These are phyloP conservation scores for Orussus abietinus DNA, from an alignment of 1,140 invertebrate genomes.

Conservation along the genomic window DNA sequence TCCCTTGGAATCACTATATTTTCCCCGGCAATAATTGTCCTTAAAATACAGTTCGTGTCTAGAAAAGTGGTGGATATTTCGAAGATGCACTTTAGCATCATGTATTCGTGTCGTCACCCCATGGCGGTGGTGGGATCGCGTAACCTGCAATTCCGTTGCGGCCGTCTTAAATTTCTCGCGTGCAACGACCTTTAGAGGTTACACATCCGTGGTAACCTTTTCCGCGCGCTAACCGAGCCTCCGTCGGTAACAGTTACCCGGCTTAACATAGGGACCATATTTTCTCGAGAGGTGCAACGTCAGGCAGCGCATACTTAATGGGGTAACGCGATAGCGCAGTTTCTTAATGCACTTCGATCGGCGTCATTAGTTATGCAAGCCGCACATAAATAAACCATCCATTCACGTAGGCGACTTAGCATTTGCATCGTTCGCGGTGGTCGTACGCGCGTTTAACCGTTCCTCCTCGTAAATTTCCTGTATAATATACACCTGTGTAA, in stretches of 20 bases:
- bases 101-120: no score
- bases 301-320: constrained; percentile 27
- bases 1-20: no score
- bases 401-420: constrained; percentile 8
- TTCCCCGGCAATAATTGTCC: no score
- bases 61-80: no score
- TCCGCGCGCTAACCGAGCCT: constrained; percentile 19
- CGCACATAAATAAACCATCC: constrained; percentile 19
- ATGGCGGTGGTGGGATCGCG: no score
- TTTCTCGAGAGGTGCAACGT: constrained; percentile 23
- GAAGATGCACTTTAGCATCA: no score
- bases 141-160: no score
- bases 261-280: constrained; percentile 20
- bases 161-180: background rate
- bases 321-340: constrained; percentile 20
- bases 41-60: no score
- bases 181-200: constrained; percentile 1
- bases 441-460: constrained; percentile 19
- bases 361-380: constrained; percentile 30
- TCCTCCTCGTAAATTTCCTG: constrained; percentile 8
- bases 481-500: background rate
- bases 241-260: constrained; percentile 21
- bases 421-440: background rate
- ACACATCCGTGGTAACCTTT: constrained; percentile 22
- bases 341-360: constrained; percentile 31